Evolutionary conservation across 2,113 vertebrate species (phyloP), one percentile per base, ranked within the genome.

Genomic region (Baryphthengus martii): DNA sequence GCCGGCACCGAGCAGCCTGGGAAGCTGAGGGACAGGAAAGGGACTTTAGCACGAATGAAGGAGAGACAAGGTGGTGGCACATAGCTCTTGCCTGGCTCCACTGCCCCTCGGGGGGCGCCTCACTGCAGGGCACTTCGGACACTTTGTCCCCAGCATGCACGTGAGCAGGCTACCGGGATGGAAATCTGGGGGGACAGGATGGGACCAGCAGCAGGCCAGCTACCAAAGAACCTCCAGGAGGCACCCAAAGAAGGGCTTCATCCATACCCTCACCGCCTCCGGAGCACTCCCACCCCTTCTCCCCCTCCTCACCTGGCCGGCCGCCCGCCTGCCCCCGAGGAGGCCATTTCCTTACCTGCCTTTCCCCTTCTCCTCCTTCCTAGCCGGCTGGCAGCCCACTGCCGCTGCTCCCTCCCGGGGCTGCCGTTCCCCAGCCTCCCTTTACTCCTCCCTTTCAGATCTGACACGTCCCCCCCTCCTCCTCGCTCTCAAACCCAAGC

Each of bases 371-470:
- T 74, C 52, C 65, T 79, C 47, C 63, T 50, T 44, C 25, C 31
- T 5, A 3, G 10, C 44, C 26, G 9, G 70, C 89, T 58, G 53
- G 82, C 93, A 74, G 87, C 88, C 88, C 67, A 5, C 39, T 81
- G 70, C 66, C 18, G 84, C 80, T 50, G 58, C 63, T 84, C 74
- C 73, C 78, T 75, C 74, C 70, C 12, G 47, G 85, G 49, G n/a
- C 86, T 83, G 92, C 81, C 19, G 67, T 31, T 91, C 95, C 85
- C 76, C 2, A 53, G 77, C 92, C 78, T 94, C 85, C 73, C 80
- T 53, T 93, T 76, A 85, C 95, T 95, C 95, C 96, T 96, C 95
- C 96, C 96, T 96, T 94, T 65, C 47, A 74, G 93, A 82, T 83
- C 96, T 89, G 94, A 95, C 96, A 86, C 96, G 83, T 87, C 63